Evolutionary conservation across 1,140 invertebrate genomes (phyloP).

Genomic region (Paracyclopina nana): DNA sequence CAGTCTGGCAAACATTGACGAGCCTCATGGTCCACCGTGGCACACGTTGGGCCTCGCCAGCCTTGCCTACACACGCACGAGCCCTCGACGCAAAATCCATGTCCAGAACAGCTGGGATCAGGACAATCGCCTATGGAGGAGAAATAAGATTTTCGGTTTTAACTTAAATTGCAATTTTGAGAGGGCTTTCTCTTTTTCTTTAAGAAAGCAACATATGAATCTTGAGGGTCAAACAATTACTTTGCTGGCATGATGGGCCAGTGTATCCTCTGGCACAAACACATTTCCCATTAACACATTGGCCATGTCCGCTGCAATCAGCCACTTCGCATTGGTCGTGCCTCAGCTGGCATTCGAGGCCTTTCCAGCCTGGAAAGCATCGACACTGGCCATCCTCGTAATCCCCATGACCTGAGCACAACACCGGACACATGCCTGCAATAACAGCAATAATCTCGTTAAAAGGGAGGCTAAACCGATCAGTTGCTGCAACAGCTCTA

Average conservation of each 20-base stretch:
- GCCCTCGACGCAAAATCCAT: constrained; percentile 86
- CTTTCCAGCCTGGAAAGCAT: constrained; percentile 93
- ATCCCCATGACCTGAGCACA: constrained; percentile 84
- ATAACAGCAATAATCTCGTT: no score
- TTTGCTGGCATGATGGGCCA: constrained; percentile 70
- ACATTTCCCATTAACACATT: constrained; percentile 84
- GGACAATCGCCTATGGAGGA: constrained; percentile 58
- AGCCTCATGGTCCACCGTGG: constrained; percentile 72
- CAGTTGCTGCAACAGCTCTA: no score
- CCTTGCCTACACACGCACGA: constrained; percentile 93
- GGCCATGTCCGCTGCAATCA: constrained; percentile 82
- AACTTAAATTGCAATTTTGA: neutral
- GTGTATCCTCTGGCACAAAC: constrained; percentile 76
- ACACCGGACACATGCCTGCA: constrained; percentile 72
- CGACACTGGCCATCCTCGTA: constrained; percentile 88
- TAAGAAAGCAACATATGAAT: neutral
- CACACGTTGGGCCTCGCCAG: constrained; percentile 81
- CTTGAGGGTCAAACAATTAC: constrained; percentile 28
- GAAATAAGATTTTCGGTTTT: constrained; percentile 18
- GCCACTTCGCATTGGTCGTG: constrained; percentile 49
- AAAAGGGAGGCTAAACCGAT: no score
- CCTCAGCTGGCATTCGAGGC: constrained; percentile 53
- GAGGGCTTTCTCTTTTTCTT: constrained; percentile 2
- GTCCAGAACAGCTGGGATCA: constrained; percentile 78
- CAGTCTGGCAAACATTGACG: constrained; percentile 83